These are phyloP conservation scores for Dilophus febrilis DNA, from an alignment of 2,888 invertebrate species.

Conservation along the genomic window DNA sequence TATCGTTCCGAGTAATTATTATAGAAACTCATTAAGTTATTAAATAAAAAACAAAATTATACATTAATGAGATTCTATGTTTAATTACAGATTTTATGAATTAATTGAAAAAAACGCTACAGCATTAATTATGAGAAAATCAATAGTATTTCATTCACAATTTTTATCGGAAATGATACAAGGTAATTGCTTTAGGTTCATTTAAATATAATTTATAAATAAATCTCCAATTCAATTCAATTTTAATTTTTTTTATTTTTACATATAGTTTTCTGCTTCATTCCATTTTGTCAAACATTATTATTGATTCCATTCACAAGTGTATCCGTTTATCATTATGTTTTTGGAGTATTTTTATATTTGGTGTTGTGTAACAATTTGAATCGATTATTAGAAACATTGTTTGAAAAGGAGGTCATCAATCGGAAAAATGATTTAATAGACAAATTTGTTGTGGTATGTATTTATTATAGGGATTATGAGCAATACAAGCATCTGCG, in stretches of 20 bases:
- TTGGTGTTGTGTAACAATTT: slow-evolving; percentile 1
- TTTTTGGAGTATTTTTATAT: slow-evolving; percentile 2
- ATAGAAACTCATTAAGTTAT: background rate
- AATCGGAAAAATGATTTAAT: no score
- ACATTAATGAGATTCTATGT: no score
- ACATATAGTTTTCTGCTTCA: slow-evolving; percentile 1
- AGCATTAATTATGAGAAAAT: slow-evolving; percentile 7
- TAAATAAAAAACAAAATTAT: no score
- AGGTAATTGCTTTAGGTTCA: background rate
- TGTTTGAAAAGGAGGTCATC: background rate
- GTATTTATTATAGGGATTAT: no score
- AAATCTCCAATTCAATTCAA: no score
- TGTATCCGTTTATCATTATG: slow-evolving; percentile 5
- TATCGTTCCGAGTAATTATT: slow-evolving; percentile 5
- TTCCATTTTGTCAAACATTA: background rate
- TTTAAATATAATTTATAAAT: slow-evolving; percentile 3
- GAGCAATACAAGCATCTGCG: no score
- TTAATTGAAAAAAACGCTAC: slow-evolving; percentile 7
- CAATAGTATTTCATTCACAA: slow-evolving; percentile 5
- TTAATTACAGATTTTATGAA: background rate
- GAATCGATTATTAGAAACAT: background rate
- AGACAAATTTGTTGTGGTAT: no score
- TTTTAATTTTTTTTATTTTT: no score
- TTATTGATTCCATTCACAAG: slow-evolving; percentile 3
- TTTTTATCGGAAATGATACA: slow-evolving; percentile 6